A percentile compares a stretch with the other conserved stretches of the same genome.
Evolutionary conservation across 2,888 invertebrate species (phyloP).

Genomic region (Pecten maximus): DNA sequence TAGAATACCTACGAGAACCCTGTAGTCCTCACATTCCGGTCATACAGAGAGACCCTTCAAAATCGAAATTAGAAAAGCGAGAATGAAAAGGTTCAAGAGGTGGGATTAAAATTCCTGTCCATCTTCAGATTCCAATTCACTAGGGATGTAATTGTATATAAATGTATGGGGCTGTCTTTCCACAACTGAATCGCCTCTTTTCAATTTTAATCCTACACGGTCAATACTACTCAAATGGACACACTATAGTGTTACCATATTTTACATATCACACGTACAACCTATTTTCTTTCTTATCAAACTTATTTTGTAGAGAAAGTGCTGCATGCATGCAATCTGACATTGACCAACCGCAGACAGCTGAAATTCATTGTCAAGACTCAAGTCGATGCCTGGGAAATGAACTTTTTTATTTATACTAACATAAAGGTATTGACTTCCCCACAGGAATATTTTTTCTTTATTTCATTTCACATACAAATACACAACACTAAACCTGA

Average conservation of each 20-base stretch:
- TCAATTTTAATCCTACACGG: background rate
- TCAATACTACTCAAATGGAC: background rate
- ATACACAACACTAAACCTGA: background rate
- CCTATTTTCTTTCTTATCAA: background rate
- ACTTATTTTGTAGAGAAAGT: background rate
- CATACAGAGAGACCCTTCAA: background rate
- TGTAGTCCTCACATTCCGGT: background rate
- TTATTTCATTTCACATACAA: background rate
- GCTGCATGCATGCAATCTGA: background rate
- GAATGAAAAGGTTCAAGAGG: background rate
- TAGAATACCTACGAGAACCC: background rate
- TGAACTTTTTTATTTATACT: background rate
- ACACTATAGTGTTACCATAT: background rate
- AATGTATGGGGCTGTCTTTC: background rate
- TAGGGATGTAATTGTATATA: background rate
- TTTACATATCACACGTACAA: background rate
- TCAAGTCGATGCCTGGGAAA: background rate
- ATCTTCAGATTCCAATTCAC: background rate
- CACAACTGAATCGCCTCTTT: background rate
- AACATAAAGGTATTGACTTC: background rate
- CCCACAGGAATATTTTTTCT: background rate
- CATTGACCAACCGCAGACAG: background rate
- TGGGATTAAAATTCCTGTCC: background rate
- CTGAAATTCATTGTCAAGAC: background rate
- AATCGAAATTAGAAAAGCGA: slow-evolving; percentile 21